A percentile compares a stretch with the other conserved stretches of the same genome.
Evolutionary conservation across 1,140 invertebrate species (phyloP).

Genomic region (Octopus sinensis): DNA sequence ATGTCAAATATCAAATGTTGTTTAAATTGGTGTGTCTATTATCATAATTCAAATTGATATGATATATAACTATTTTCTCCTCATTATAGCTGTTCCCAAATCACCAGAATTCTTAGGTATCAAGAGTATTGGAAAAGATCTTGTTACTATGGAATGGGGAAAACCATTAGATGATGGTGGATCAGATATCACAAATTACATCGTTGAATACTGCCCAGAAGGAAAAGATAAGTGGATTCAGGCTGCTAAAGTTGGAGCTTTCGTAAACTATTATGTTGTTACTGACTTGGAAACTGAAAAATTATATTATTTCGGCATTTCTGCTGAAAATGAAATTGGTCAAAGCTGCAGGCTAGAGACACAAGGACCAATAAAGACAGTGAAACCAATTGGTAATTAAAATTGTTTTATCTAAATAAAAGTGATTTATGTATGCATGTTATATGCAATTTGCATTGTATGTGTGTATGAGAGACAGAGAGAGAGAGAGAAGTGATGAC

Average conservation of each 20-base stretch:
- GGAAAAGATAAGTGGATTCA: conserved; percentile 41
- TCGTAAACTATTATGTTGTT: conserved; percentile 62
- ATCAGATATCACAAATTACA: conserved; percentile 83
- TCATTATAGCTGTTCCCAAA: conserved; percentile 76
- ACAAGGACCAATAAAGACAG: conserved; percentile 68
- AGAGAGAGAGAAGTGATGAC: no score
- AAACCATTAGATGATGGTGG: conserved; percentile 75
- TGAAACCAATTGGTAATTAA: conserved; percentile 42
- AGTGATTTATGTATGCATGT: no score
- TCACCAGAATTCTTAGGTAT: conserved; percentile 68
- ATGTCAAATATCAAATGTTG: no score
- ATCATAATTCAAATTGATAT: no score
- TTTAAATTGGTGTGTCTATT: no score
- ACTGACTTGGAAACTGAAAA: conserved; percentile 69
- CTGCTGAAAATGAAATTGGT: conserved; percentile 84
- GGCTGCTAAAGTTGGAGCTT: conserved; percentile 64
- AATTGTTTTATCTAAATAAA: no score
- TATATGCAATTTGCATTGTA: no score
- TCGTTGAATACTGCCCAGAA: conserved; percentile 61
- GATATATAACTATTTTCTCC: neutral
- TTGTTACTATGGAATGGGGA: conserved; percentile 85
- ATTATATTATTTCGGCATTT: conserved; percentile 94
- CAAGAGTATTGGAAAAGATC: conserved; percentile 64
- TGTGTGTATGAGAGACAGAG: no score
- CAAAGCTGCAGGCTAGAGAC: conserved; percentile 70